Base-by-base conservation (phyloP, 2,113 vertebrate genomes). In the Dipodomys stephensi region DNA sequence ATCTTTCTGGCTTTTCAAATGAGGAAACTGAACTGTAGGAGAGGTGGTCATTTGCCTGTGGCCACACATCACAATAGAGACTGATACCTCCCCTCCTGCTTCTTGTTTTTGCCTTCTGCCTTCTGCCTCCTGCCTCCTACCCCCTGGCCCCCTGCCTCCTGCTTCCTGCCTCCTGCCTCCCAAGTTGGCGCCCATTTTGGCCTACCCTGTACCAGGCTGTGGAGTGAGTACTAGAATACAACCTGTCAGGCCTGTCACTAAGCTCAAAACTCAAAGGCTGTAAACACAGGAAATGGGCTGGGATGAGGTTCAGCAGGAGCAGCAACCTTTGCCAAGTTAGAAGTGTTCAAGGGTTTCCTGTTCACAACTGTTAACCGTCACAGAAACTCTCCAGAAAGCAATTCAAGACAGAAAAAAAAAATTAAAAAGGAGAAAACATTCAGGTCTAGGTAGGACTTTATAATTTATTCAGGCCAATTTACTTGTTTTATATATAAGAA, bases 271-370 rank as follows among this genome's bases (percentile, higher is more conserved):
- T 28, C 90, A 95, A 96, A 90, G 1, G 11, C 86, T 96, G 76
- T 95, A 97, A 97, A 97, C 92, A 96, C 92, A 95, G 95, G 96
- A 97, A 97, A 94, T 94, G 95, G 90, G 92, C 53, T 94, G 90
- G 92, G 79, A 96, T 78, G 80, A 95, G 90, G 92, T 86, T 95
- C 94, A 95, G 90, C 82, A 35, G 83, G 76, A 96, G 87, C 83
- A 95, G 67, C 86, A 90, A 94, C 64, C 65, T 95, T 92, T 95
- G 95, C 96, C 96, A 97, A 97, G 95, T 95, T 96, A 96, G 86
- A 97, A 95, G 95, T 97, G 95, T 93, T 97, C 86, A 69, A 96
- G 94, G 74, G 83, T 92, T 97, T 96, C 95, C 96, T 96, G 94
- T 94, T 85, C 49, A 74, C 94, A 93, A 78, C 93, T 85, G 81